Base-by-base conservation (phyloP, 2,797 vertebrate genomes). In the Acrossocheilus fasciatus region DNA sequence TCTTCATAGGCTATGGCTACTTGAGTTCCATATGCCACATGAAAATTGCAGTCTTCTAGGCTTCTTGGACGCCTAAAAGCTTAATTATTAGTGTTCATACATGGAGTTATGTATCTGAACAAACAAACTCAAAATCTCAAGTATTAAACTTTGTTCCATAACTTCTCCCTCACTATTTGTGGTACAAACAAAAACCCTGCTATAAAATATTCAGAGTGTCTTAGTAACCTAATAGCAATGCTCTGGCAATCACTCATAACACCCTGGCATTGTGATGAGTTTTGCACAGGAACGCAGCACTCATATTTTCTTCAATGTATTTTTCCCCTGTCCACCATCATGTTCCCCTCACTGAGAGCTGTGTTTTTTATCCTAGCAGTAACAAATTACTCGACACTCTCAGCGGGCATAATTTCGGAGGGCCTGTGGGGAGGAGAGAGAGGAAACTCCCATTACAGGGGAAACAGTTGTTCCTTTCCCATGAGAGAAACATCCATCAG, bases 301-400 rank as follows among this genome's bases (percentile, higher is more conserved):
- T 34, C 73, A 17, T 45, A 43, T 45, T 62, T 80, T 62, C 57
- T 64, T 64, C 39, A 17, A 2, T 64, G 20, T 59, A 59, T 85
- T 82, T 41, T 72, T 30, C 11, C 4, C n/a, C 45, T 6, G 41
- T 66, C 45, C 12, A 64, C 30, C 77, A 68, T 64, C 75, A 75
- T 30, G 20, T 57, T 47, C 2, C 47, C 41, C 11, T 73, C 77
- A 41, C 54, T 74, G 69, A 69, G 26, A 66, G 14, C 9, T 54
- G 30, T n/a, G 20, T 26, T 17, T 66, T 30, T 66, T 73, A 43
- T 15, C 14, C 23, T 50, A 20, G 14, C 47, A 73, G 36, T 81
- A 66, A 86, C 69, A 81, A 73, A 81, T 86, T 47, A 86, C 47
- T 62, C 57, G 0, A 15, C 39, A 36, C 81, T 81, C 54, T 41